phyloP scores from a whole-genome alignment of 2,888 invertebrate genomes.

The Mantis religiosa region DNA sequence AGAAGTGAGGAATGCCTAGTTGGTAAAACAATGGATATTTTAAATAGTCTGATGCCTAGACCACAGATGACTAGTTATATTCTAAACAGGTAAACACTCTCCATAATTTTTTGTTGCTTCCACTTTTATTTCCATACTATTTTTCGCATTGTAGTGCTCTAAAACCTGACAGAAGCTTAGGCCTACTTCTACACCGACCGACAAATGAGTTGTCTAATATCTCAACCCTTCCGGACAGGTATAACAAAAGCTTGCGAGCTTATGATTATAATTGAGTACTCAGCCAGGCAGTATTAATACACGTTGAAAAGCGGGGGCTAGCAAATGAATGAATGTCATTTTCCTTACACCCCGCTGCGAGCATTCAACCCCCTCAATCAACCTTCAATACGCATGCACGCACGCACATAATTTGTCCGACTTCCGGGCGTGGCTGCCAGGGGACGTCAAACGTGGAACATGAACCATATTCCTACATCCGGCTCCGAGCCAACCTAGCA shows the following conservation, averaged over 20 bases:
- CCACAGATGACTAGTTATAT: too few relatives aligned
- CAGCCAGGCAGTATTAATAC: neutral
- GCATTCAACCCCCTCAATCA: neutral
- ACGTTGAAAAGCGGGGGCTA: neutral
- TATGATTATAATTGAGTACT: neutral
- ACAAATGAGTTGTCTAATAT: neutral
- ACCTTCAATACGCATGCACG: neutral
- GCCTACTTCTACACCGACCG: neutral
- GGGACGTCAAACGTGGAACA: neutral
- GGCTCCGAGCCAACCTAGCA: neutral
- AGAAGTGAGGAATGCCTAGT: too few relatives aligned
- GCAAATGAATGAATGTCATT: neutral
- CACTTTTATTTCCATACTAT: too few relatives aligned
- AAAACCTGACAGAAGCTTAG: neutral
- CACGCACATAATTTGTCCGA: neutral
- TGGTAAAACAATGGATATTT: too few relatives aligned
- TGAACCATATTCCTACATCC: conserved; percentile 8
- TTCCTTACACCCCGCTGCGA: neutral
- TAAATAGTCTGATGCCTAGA: too few relatives aligned
- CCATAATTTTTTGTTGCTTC: too few relatives aligned
- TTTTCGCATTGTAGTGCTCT: neutral
- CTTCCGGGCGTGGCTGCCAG: conserved; percentile 3
- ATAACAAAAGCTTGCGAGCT: neutral
- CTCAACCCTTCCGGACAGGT: neutral
- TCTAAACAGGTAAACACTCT: too few relatives aligned